Evolutionary conservation across 2,113 vertebrate genomes (phyloP), one percentile per base, ranked within the genome.

Genomic region (Callorhinus ursinus): DNA sequence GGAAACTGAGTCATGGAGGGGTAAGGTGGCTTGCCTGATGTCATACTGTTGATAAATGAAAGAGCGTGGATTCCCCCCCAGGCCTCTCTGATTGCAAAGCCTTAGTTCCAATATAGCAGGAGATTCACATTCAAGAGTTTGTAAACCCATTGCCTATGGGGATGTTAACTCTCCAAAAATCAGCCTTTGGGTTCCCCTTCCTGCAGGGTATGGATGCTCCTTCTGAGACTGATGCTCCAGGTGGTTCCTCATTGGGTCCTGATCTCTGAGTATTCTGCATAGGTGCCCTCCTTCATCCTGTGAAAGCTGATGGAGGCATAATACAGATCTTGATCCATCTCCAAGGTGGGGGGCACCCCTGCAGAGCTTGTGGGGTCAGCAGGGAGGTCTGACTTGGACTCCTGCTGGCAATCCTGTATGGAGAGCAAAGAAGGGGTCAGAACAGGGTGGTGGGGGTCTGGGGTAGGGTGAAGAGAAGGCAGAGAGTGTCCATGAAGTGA

Each of bases 201-300:
- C 46, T 1, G 7, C 21, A 74, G 7, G 51, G 33, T 10, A 5
- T 4, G 15, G 6, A 11, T 0, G 6, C 28, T 42, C n/a, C 0
- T 0, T 49, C 26, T 24, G 7, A 51, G 19, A 1, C 7, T 0
- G 1, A 19, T 2, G 36, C 1, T 22, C 31, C 21, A 3, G 0
- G 5, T 0, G 2, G 28, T 3, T 42, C 7, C 49, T 84, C 90
- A 81, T 1, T 65, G 42, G 31, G 1, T 42, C 31, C 11, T 33
- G 42, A 80, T 8, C 42, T 91, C 83, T 18, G 42, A 7, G 8
- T 33, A 33, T 49, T 49, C 5, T 0, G 39, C 2, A 4, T 22
- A 11, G 11, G 51, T 4, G n/a, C 2, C 4, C 12, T 24, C 1
- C 5, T 6, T 46, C 15, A 0, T 16, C 51, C 19, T 4, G 0